These are phyloP conservation scores for Formica aserva DNA, from an alignment of 2,888 invertebrate species.

Conservation along the genomic window DNA sequence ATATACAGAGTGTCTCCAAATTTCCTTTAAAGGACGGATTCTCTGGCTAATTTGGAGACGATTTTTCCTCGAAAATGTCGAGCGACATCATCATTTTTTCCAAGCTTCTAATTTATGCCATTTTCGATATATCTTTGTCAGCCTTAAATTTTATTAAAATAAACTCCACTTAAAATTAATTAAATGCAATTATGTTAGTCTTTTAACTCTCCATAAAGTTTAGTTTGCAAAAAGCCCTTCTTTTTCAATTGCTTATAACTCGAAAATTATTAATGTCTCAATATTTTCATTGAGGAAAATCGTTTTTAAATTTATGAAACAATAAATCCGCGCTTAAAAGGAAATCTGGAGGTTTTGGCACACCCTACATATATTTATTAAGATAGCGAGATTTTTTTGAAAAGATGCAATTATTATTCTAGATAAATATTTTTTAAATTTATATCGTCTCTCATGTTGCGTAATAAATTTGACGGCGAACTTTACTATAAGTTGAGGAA, in stretches of 20 bases:
- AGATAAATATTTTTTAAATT: constrained; percentile 7
- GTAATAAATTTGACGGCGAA: constrained; percentile 31
- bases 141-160: not conserved
- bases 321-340: not conserved
- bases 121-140: not conserved
- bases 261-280: not conserved
- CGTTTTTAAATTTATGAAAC: not conserved
- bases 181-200: not conserved
- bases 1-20: not conserved
- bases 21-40: not conserved
- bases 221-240: not conserved
- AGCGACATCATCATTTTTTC: not conserved
- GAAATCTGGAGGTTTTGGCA: not conserved
- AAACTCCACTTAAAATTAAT: not conserved
- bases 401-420: not conserved
- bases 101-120: not conserved
- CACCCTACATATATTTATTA: not conserved
- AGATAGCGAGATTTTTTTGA: not conserved
- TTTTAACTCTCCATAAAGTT: not conserved
- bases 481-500: not conserved
- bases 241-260: not conserved
- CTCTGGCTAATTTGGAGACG: not conserved
- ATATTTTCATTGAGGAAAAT: not conserved
- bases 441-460: not conserved
- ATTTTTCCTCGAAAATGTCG: not conserved